Conservation (phyloP, 2,113 vertebrate genomes). For the Ranitomeya variabilis region DNA sequence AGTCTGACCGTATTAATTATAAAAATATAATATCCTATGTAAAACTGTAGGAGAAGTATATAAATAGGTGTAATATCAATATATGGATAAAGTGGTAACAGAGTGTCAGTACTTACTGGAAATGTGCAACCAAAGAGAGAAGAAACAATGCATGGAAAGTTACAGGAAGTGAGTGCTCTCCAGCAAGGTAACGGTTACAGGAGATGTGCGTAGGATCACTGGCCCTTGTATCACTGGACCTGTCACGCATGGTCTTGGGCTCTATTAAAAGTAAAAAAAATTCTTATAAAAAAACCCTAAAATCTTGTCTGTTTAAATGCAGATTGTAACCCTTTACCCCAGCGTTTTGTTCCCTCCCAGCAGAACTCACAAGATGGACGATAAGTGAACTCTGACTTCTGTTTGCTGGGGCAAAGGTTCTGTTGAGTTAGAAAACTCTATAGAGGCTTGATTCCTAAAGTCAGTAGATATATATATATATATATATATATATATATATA, state of each 20-base stretch:
- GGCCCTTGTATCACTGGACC: constrained; percentile 19
- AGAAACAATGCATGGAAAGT: neutral
- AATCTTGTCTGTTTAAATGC: constrained; percentile 62
- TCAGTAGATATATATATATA: neutral
- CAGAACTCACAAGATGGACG: constrained; percentile 29
- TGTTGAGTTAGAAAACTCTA: constrained; percentile 4
- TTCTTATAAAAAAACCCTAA: neutral
- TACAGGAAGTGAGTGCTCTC: neutral
- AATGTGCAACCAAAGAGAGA: too few species aligned
- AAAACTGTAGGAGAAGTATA: neutral
- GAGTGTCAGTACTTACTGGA: too few species aligned
- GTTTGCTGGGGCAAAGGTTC: constrained; percentile 36
- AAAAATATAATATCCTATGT: neutral
- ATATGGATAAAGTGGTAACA: neutral
- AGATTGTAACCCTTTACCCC: constrained; percentile 63
- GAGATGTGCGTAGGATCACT: constrained; percentile 25
- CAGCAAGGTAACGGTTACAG: neutral
- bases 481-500: neutral
- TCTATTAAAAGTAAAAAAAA: neutral
- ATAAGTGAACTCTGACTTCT: constrained; percentile 51
- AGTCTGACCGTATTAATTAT: neutral
- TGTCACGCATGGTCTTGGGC: constrained; percentile 36
- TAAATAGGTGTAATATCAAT: neutral
- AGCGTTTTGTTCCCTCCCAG: constrained; percentile 36
- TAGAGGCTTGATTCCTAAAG: neutral